These are phyloP conservation scores for Neomorphus geoffroyi DNA, from an alignment of 2,797 vertebrate genomes.

Conservation along the genomic window DNA sequence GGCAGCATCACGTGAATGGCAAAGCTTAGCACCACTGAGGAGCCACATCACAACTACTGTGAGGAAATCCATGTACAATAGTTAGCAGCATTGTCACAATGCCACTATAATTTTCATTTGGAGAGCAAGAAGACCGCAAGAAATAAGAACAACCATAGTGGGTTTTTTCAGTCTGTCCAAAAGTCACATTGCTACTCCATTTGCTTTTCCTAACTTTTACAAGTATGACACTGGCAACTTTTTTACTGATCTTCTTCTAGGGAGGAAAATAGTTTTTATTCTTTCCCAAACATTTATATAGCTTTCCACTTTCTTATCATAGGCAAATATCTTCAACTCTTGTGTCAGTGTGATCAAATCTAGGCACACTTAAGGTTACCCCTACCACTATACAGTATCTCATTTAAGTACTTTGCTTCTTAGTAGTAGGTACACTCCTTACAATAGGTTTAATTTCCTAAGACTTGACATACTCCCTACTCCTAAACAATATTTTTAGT, in stretches of 20 bases:
- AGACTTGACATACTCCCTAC: neutral
- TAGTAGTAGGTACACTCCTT: neutral
- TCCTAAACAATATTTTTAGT: neutral
- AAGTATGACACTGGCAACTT: neutral
- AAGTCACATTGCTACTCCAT: neutral
- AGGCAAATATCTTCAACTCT: neutral
- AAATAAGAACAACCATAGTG: neutral
- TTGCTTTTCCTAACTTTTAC: neutral
- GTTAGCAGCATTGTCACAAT: neutral
- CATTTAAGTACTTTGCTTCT: neutral
- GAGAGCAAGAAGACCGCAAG: neutral
- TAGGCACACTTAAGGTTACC: neutral
- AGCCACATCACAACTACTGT: neutral
- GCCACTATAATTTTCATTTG: neutral
- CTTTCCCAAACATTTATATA: neutral
- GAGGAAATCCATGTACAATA: neutral
- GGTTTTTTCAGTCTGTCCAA: neutral
- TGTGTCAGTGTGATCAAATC: neutral
- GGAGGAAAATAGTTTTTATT: neutral
- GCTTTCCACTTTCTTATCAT: neutral
- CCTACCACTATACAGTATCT: neutral
- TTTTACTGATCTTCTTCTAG: neutral
- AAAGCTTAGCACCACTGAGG: neutral
- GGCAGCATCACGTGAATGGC: neutral
- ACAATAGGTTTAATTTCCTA: neutral